Percentiles rank a stretch among this genome's conserved stretches.
phyloP scores from a whole-genome alignment of 2,113 vertebrate species.

The human (Homo sapiens) region DNA sequence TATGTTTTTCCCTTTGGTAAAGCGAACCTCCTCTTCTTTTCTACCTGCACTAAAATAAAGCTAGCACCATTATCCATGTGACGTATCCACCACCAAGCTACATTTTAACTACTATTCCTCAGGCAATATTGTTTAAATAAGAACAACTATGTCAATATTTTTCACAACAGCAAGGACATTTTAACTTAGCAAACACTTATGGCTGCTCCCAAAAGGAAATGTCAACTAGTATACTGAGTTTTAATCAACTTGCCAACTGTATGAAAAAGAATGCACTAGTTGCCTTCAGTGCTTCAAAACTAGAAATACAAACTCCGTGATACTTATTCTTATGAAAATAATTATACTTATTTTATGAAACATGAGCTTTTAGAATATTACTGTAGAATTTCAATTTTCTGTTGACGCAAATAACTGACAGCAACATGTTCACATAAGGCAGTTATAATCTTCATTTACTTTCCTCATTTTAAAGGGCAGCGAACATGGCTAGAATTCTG shows the following conservation, averaged over 20 bases:
- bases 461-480: neutral
- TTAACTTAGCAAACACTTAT: constrained; percentile 75
- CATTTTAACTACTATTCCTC: constrained; percentile 4
- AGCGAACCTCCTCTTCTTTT: constrained; percentile 73
- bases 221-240: constrained; percentile 74
- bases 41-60: constrained; percentile 72
- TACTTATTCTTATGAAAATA: constrained; percentile 52
- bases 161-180: constrained; percentile 66
- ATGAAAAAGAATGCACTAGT: constrained; percentile 75
- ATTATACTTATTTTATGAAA: neutral
- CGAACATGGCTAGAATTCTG: neutral
- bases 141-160: constrained; percentile 66
- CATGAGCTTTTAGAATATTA: constrained; percentile 50
- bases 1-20: constrained; percentile 79
- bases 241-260: neutral
- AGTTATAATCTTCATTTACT: neutral
- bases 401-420: constrained; percentile 58
- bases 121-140: neutral
- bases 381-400: constrained; percentile 46
- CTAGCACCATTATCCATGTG: constrained; percentile 62
- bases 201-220: constrained; percentile 77
- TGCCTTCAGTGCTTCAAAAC: constrained; percentile 79
- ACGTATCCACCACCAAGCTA: neutral
- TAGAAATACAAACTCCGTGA: constrained; percentile 69
- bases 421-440: constrained; percentile 10